These are phyloP conservation scores for Incurvaria masculella DNA, from an alignment of 2,888 invertebrate species.

Conservation along the genomic window DNA sequence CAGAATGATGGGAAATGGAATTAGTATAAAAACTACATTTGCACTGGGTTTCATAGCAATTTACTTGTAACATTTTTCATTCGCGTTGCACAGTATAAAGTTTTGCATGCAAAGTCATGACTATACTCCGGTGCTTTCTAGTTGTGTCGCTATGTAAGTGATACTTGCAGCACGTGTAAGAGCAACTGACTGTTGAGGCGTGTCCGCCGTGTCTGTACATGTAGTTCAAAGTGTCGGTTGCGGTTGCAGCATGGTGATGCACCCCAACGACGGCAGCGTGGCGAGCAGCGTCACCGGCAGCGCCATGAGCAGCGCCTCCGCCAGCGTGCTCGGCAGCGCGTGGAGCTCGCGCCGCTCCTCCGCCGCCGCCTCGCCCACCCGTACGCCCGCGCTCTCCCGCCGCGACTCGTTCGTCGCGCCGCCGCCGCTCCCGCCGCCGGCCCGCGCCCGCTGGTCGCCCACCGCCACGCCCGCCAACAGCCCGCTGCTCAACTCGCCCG, in stretches of 20 bases:
- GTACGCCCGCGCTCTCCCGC: conserved; percentile 61
- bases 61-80: too few relatives aligned
- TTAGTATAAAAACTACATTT: too few relatives aligned
- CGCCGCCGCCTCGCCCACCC: conserved; percentile 34
- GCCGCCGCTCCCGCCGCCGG: conserved; percentile 70
- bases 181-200: too few relatives aligned
- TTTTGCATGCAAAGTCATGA: too few relatives aligned
- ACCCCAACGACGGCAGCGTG: conserved; percentile 81
- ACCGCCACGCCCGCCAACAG: conserved; percentile 89
- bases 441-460: conserved; percentile 68
- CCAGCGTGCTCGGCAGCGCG: conserved; percentile 52
- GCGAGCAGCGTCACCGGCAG: conserved; percentile 61
- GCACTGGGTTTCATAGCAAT: too few relatives aligned
- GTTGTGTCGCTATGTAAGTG: too few relatives aligned
- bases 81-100: too few relatives aligned
- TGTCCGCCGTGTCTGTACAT: too few relatives aligned
- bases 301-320: conserved; percentile 53
- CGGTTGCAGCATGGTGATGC: conserved; percentile 71
- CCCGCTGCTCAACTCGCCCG: conserved; percentile 61
- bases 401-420: conserved; percentile 78
- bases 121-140: too few relatives aligned
- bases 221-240: too few relatives aligned
- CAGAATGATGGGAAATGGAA: too few relatives aligned
- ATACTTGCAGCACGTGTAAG: too few relatives aligned
- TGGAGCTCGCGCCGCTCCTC: conserved; percentile 64